Evolutionary conservation across 2,113 vertebrate species (phyloP).

Genomic region (Callorhinus ursinus): DNA sequence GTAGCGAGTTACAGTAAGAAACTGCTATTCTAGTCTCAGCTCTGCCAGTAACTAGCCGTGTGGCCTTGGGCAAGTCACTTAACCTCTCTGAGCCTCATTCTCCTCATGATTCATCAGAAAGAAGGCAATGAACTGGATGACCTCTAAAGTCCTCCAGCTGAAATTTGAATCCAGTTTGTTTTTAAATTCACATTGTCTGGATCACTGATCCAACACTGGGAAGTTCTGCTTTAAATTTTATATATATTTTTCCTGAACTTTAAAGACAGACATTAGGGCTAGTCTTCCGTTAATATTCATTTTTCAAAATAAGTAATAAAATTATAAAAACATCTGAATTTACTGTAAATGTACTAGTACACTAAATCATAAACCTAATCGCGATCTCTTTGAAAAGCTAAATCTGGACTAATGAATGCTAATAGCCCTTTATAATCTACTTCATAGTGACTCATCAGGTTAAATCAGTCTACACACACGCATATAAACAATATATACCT

Average conservation of each 20-base stretch:
- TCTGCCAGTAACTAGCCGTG: background rate
- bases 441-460: conserved; percentile 1
- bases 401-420: conserved; percentile 10
- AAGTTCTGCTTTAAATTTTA: background rate
- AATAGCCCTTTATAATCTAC: conserved; percentile 12
- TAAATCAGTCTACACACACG: background rate
- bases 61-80: background rate
- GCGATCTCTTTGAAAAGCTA: conserved; percentile 35
- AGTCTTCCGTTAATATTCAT: background rate
- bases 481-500: background rate
- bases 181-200: background rate
- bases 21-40: background rate
- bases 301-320: conserved; percentile 49
- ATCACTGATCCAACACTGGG: background rate
- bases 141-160: conserved; percentile 7
- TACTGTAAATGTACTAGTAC: conserved; percentile 31
- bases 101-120: conserved; percentile 46
- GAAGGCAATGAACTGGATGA: conserved; percentile 1
- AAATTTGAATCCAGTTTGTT: background rate
- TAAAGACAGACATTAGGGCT: background rate
- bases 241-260: conserved; percentile 10
- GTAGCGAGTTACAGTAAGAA: conserved; percentile 35
- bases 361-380: conserved; percentile 26
- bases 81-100: conserved; percentile 29
- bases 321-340: conserved; percentile 12